Evolutionary conservation across 2,888 invertebrate species (phyloP).

Genomic region (Nomada ferruginata): DNA sequence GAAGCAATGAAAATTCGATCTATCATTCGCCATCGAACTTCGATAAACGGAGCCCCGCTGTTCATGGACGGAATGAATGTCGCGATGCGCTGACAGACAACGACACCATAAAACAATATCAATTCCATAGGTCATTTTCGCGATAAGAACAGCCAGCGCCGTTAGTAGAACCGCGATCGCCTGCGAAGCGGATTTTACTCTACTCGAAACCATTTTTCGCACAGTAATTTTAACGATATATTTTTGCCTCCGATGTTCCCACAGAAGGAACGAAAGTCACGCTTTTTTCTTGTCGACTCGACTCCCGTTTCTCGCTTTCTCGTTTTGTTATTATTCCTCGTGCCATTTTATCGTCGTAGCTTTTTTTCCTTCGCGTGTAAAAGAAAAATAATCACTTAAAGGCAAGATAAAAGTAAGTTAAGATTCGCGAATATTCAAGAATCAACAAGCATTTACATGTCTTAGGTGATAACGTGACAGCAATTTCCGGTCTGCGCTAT

Average conservation of each 20-base stretch:
- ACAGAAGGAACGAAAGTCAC: slow-evolving; percentile 9
- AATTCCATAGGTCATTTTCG: slow-evolving; percentile 33
- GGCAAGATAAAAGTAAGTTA: not conserved
- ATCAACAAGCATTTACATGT: slow-evolving; percentile 10
- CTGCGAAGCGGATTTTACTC: slow-evolving; percentile 20
- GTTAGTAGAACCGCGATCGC: slow-evolving; percentile 32
- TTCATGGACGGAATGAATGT: not conserved
- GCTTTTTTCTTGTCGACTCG: slow-evolving; percentile 46
- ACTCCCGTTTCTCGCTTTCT: slow-evolving; percentile 21
- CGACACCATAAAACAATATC: slow-evolving; percentile 41
- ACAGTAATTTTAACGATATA: slow-evolving; percentile 32
- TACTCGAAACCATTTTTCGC: slow-evolving; percentile 16
- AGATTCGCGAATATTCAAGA: not conserved
- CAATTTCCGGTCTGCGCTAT: not conserved
- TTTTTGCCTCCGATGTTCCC: slow-evolving; percentile 11
- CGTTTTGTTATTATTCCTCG: not conserved
- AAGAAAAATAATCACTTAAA: not conserved
- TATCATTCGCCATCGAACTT: not conserved
- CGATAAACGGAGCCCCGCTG: not conserved
- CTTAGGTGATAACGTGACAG: slow-evolving; percentile 12
- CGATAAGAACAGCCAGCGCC: slow-evolving; percentile 9
- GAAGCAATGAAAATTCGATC: slow-evolving; percentile 10
- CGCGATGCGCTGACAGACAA: slow-evolving; percentile 50
- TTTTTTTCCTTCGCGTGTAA: too few species aligned
- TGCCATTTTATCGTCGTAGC: slow-evolving; percentile 10